Base-by-base conservation (phyloP, 2,797 vertebrate species). In the Cyprinella venusta region DNA sequence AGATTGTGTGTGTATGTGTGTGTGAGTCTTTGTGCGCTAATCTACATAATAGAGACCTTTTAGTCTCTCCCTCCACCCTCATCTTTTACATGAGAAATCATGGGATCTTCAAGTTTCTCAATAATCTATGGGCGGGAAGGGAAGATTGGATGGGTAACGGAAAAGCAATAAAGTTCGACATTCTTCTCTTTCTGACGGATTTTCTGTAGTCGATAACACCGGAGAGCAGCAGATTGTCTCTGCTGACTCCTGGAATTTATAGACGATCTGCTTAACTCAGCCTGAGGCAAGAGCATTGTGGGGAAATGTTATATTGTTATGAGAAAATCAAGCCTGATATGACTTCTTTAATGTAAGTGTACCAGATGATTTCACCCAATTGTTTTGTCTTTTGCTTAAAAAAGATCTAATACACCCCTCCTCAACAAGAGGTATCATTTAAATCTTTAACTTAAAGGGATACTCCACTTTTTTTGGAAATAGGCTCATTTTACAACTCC, bases 151-250 rank as follows among this genome's bases (percentile, higher is more conserved):
- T 33, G 30, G 59, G 48, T 75, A 81, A 72, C 40, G n/a, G n/a
- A 65, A 74, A 81, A 54, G 59, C 59, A 74, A 81, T 81, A 33
- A 74, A 52, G 79, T 80, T 80, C 61, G 79, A 80, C 79, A 61
- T 71, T 18, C 12, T 61, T 75, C 45, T 30, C 56, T 30, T 26
- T 64, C 80, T 74, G 59, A 81, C 59, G 65, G 59, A 52, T 36
- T 81, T 74, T 81, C 59, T 72, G 21, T 50, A 26, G 56, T 63
- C 70, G 38, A 75, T 74, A 74, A 81, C 6, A 6, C 33, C 70
- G 38, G 42, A 65, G 26, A 81, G 70, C 16, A 65, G 70, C 70
- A 81, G 45, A 64, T 81, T 64, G 21, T 63, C 54, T 64, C 69
- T 74, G 79, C 79, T 74, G 56, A 81, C 26, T 63, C 8, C 80